Percentiles rank a stretch among this genome's conserved stretches.
phyloP scores from a whole-genome alignment of 2,888 invertebrate species.

The Halictus quadricinctus region DNA sequence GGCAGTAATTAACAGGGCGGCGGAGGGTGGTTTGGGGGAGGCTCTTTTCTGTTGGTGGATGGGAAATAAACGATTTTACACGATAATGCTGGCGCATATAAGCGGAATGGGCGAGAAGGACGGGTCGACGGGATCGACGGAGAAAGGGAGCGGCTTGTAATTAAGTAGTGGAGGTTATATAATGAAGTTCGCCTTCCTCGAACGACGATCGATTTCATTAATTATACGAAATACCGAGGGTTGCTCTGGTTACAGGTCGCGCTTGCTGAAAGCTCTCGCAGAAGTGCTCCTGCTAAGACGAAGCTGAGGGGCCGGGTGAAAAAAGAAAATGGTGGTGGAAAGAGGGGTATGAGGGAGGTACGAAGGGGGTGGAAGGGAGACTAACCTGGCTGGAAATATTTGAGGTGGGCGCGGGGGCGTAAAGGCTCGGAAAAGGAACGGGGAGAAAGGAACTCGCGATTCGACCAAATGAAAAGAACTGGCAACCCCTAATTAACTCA shows the following conservation, averaged over 20 bases:
- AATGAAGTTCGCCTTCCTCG: constrained; percentile 59
- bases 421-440: neutral
- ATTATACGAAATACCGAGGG: constrained; percentile 59
- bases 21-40: too few relatives aligned
- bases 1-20: constrained; percentile 3
- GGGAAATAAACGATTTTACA: constrained; percentile 34
- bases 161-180: constrained; percentile 58
- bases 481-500: constrained; percentile 67
- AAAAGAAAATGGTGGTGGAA: constrained; percentile 5
- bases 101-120: neutral
- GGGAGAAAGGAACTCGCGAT: constrained; percentile 41
- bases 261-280: constrained; percentile 47
- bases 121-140: constrained; percentile 29
- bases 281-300: constrained; percentile 38
- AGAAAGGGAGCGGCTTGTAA: constrained; percentile 50
- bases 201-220: constrained; percentile 63
- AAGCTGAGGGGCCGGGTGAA: neutral
- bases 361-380: neutral
- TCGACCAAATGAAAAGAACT: constrained; percentile 59
- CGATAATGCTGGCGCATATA: constrained; percentile 19
- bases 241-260: constrained; percentile 57
- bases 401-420: neutral
- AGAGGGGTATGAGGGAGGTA: neutral
- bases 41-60: constrained; percentile 3
- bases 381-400: constrained; percentile 2